These are phyloP conservation scores for Myotis vivesi DNA, from an alignment of 2,797 vertebrate genomes.

Conservation along the genomic window DNA sequence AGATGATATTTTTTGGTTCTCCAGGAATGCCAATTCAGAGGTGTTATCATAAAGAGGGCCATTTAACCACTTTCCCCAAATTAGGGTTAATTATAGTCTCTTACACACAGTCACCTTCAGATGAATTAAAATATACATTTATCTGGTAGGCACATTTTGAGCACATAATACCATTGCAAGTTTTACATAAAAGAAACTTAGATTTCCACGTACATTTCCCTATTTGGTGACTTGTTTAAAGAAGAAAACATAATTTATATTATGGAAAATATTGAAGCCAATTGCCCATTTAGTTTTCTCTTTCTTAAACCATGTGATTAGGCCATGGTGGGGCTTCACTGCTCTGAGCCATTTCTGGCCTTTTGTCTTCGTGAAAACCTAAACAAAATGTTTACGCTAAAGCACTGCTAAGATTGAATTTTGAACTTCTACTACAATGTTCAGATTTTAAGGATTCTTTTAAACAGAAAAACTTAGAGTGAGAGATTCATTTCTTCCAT, in stretches of 20 bases:
- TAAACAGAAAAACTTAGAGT: neutral
- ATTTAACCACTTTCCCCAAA: slow-evolving; percentile 71
- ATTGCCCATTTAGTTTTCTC: neutral
- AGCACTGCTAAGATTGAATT: neutral
- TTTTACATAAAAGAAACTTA: slow-evolving; percentile 58
- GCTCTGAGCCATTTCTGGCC: neutral
- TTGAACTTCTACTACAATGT: neutral
- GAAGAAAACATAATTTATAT: neutral
- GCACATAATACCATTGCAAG: neutral
- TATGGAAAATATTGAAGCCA: neutral
- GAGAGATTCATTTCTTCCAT: neutral
- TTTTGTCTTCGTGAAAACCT: slow-evolving; percentile 28
- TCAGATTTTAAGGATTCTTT: slow-evolving; percentile 29
- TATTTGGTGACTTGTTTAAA: neutral
- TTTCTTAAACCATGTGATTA: neutral
- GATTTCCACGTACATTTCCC: slow-evolving; percentile 43
- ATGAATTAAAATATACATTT: slow-evolving; percentile 60
- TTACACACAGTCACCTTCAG: slow-evolving; percentile 56
- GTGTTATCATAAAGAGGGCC: slow-evolving; percentile 26
- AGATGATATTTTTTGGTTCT: slow-evolving; percentile 41
- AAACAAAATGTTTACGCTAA: neutral
- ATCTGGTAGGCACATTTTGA: slow-evolving; percentile 54
- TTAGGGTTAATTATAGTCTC: slow-evolving; percentile 68
- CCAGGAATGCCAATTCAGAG: slow-evolving; percentile 48
- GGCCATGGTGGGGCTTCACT: neutral